Percentiles rank a stretch among this genome's conserved stretches.
Conservation (phyloP, 2,113 vertebrate genomes). For the Mus musculus region DNA sequence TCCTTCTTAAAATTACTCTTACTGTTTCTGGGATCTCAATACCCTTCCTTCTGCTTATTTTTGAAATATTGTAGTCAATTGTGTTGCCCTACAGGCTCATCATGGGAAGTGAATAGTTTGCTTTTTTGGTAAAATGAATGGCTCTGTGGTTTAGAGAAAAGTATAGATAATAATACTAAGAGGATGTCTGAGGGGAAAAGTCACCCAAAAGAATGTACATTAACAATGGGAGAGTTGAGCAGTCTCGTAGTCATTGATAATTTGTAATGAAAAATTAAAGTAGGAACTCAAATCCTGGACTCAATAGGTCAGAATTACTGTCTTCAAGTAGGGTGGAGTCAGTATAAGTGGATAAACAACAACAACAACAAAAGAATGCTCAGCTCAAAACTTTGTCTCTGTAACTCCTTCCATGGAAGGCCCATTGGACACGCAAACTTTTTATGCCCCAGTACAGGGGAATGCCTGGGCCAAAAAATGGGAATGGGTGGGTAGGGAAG, state of each 20-base stretch:
- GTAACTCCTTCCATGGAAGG: too few species aligned
- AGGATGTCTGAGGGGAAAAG: neutral
- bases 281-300: neutral
- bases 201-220: neutral
- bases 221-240: neutral
- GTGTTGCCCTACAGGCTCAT: neutral
- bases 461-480: too few species aligned
- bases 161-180: neutral
- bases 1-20: neutral
- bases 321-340: neutral
- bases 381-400: too few species aligned
- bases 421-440: too few species aligned
- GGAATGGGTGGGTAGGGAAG: too few species aligned
- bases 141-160: neutral
- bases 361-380: too few species aligned
- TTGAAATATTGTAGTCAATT: neutral
- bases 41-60: neutral
- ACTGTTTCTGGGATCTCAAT: neutral
- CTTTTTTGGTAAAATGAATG: neutral
- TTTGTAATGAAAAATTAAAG: neutral
- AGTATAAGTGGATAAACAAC: neutral
- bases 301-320: neutral
- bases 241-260: neutral
- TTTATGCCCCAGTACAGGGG: too few species aligned
- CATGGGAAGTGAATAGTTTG: neutral